Conservation (phyloP, 1,140 invertebrate species). For the Drosophila mauritiana region DNA sequence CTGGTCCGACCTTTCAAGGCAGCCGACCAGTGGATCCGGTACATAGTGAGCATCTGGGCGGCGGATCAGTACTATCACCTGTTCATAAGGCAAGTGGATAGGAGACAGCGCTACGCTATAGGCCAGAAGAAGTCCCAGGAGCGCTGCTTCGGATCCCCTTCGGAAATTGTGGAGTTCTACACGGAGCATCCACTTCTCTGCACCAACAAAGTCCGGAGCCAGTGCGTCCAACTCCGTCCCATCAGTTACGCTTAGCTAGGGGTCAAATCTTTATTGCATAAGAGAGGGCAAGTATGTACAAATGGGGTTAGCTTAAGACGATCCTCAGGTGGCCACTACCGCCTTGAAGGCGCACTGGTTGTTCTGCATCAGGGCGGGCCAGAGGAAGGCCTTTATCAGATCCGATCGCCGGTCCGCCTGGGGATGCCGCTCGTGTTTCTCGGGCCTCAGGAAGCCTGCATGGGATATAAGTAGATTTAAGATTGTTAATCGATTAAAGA, state of each 20-base stretch:
- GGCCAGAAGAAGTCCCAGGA: slow-evolving; percentile 69
- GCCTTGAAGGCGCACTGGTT: slow-evolving; percentile 87
- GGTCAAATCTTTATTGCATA: slow-evolving; percentile 63
- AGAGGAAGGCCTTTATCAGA: slow-evolving; percentile 87
- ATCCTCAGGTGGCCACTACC: slow-evolving; percentile 85
- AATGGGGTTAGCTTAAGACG: slow-evolving; percentile 50
- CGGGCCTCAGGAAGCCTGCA: slow-evolving; percentile 78
- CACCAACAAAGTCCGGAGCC: slow-evolving; percentile 68
- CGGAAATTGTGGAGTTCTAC: slow-evolving; percentile 78
- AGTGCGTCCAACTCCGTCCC: slow-evolving; percentile 63
- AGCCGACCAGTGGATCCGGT: slow-evolving; percentile 71
- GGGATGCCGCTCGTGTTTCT: slow-evolving; percentile 87
- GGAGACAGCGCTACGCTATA: slow-evolving; percentile 64
- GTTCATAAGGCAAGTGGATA: slow-evolving; percentile 70
- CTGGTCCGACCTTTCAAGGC: slow-evolving; percentile 81
- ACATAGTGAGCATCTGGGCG: slow-evolving; percentile 77
- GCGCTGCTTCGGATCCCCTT: slow-evolving; percentile 63
- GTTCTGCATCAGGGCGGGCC: slow-evolving; percentile 87
- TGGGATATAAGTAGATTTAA: neutral
- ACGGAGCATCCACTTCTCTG: slow-evolving; percentile 63
- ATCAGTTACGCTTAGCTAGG: slow-evolving; percentile 59
- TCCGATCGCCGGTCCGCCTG: slow-evolving; percentile 86
- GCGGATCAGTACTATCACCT: slow-evolving; percentile 72
- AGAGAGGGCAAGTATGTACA: slow-evolving; percentile 63
- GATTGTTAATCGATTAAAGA: neutral